These are phyloP conservation scores for Eulemur rufifrons DNA, from an alignment of 2,113 vertebrate genomes.

Conservation along the genomic window DNA sequence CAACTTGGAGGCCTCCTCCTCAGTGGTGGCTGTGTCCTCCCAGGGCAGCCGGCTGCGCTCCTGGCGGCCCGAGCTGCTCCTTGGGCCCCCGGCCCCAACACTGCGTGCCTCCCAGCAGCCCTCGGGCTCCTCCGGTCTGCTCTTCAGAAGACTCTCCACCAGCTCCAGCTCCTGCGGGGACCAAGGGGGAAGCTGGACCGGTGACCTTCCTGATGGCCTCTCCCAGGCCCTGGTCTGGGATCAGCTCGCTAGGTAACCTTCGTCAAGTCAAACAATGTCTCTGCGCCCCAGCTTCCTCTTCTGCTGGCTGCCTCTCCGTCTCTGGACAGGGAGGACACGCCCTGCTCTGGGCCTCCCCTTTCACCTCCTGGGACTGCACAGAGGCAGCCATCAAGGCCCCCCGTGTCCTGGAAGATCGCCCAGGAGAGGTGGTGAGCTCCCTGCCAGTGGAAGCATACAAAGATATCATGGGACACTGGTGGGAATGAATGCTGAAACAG, in stretches of 20 bases:
- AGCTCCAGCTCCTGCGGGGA: conserved; percentile 90
- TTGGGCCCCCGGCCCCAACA: conserved; percentile 64
- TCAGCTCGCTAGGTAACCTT: background rate
- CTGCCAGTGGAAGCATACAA: background rate
- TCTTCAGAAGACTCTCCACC: conserved; percentile 88
- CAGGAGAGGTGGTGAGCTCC: background rate
- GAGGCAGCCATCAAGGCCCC: background rate
- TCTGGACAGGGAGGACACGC: background rate
- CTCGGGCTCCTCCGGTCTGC: conserved; percentile 86
- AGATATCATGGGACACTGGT: background rate
- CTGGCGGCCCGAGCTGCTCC: conserved; percentile 87
- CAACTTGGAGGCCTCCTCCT: conserved; percentile 93
- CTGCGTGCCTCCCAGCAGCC: conserved; percentile 90
- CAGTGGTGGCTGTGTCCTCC: conserved; percentile 88
- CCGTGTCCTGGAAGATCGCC: background rate
- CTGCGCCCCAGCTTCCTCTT: background rate
- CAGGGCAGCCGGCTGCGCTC: conserved; percentile 92
- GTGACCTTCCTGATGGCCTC: background rate
- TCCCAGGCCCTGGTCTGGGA: background rate
- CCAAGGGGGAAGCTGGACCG: background rate
- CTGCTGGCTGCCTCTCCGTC: background rate
- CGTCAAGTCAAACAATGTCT: background rate
- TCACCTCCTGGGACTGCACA: background rate
- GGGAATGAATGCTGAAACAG: background rate
- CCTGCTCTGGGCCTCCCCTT: background rate